phyloP scores from a whole-genome alignment of 1,140 invertebrate genomes.

The Trichonephila clavata region DNA sequence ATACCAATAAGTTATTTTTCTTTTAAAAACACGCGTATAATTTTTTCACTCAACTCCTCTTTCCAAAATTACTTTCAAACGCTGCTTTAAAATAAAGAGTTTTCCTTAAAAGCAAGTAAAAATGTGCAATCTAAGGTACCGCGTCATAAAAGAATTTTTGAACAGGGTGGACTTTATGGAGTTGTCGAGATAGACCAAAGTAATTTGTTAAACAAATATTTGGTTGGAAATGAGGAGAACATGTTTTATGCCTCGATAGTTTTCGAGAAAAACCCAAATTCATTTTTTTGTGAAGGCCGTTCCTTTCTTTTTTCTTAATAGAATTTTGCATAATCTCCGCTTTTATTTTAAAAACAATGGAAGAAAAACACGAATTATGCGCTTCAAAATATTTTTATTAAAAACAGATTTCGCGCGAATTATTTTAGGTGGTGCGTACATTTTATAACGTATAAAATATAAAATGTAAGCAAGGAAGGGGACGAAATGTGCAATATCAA shows the following conservation, averaged over 20 bases:
- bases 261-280: background rate
- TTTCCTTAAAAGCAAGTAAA: background rate
- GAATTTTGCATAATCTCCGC: too few relatives aligned
- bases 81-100: background rate
- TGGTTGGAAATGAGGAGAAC: background rate
- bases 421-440: too few relatives aligned
- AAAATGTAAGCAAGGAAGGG: too few relatives aligned
- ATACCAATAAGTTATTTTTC: background rate
- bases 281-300: background rate
- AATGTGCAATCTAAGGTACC: background rate
- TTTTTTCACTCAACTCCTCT: background rate
- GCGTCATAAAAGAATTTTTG: background rate
- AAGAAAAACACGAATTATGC: too few relatives aligned
- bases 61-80: conserved; percentile 1
- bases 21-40: background rate
- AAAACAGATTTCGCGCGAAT: too few relatives aligned
- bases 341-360: too few relatives aligned
- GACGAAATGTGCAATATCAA: too few relatives aligned
- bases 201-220: conserved; percentile 20
- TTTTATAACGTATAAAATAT: too few relatives aligned
- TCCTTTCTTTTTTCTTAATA: too few relatives aligned
- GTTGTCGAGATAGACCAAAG: background rate
- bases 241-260: background rate
- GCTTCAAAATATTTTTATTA: too few relatives aligned
- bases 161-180: background rate